These are phyloP conservation scores for Leuctra nigra DNA, from an alignment of 2,888 invertebrate species.

Conservation along the genomic window DNA sequence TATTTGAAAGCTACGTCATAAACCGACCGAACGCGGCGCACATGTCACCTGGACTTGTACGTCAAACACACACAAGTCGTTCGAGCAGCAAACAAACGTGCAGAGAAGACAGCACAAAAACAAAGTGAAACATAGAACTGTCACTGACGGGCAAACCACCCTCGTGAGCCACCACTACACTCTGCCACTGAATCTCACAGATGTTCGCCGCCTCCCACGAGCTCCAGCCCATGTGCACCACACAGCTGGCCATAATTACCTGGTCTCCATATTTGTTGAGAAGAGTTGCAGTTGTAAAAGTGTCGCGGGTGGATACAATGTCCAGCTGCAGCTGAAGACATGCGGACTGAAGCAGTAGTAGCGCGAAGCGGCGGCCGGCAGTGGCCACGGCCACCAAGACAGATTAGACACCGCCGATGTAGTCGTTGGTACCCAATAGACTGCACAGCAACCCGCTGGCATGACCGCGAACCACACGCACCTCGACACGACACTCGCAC, in stretches of 20 bases:
- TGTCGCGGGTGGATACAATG: constrained; percentile 25
- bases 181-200: too few species aligned
- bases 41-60: constrained; percentile 5
- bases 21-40: constrained; percentile 6
- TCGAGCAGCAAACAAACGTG: too few species aligned
- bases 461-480: constrained; percentile 21
- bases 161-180: background rate
- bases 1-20: background rate
- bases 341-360: constrained; percentile 26
- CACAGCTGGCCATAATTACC: constrained; percentile 19
- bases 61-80: background rate
- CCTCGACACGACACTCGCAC: constrained; percentile 16
- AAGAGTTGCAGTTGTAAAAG: constrained; percentile 25
- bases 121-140: too few species aligned
- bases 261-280: constrained; percentile 23
- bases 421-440: constrained; percentile 25
- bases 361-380: constrained; percentile 15
- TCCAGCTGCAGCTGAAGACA: constrained; percentile 26
- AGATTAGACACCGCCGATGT: constrained; percentile 15
- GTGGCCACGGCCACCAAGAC: constrained; percentile 8
- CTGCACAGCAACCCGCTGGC: constrained; percentile 26
- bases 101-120: too few species aligned
- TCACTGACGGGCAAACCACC: background rate
- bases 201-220: too few species aligned
- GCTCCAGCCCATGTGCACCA: too few species aligned